These are phyloP conservation scores for Platysteira castanea DNA, from an alignment of 2,113 vertebrate species.

Conservation along the genomic window DNA sequence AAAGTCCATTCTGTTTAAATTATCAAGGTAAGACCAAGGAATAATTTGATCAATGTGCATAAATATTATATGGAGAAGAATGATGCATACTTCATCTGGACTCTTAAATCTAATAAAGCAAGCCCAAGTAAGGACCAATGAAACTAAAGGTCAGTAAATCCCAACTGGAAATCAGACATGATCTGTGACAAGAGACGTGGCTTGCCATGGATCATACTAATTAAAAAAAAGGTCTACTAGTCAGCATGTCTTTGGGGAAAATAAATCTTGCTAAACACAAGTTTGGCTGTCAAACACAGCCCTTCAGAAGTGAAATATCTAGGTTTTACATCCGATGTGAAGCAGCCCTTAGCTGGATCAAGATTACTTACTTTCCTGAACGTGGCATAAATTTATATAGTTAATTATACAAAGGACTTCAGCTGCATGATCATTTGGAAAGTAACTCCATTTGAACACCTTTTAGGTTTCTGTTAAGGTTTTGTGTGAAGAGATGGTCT, in stretches of 20 bases:
- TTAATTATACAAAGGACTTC: not conserved
- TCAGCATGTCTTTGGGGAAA: not conserved
- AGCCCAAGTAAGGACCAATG: not conserved
- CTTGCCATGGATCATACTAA: not conserved
- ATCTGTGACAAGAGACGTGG: not conserved
- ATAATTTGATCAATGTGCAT: not conserved
- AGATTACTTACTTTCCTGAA: not conserved
- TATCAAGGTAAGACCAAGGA: not conserved
- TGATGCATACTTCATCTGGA: not conserved
- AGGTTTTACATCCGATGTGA: not conserved
- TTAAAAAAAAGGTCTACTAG: not conserved
- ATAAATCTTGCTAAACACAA: not conserved
- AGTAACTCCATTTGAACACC: not conserved
- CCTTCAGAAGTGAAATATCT: not conserved
- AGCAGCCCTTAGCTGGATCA: not conserved
- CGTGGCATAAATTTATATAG: not conserved
- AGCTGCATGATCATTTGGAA: not conserved
- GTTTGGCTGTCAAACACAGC: not conserved
- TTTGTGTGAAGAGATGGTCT: not conserved
- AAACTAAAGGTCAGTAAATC: slow-evolving; percentile 27
- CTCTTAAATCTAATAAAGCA: not conserved
- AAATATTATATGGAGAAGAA: not conserved
- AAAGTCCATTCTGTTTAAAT: not conserved
- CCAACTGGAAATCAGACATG: not conserved
- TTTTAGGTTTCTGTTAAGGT: not conserved